Evolutionary conservation across 2,797 vertebrate species (phyloP).

Genomic region (Ctenopoma kingsleyae): DNA sequence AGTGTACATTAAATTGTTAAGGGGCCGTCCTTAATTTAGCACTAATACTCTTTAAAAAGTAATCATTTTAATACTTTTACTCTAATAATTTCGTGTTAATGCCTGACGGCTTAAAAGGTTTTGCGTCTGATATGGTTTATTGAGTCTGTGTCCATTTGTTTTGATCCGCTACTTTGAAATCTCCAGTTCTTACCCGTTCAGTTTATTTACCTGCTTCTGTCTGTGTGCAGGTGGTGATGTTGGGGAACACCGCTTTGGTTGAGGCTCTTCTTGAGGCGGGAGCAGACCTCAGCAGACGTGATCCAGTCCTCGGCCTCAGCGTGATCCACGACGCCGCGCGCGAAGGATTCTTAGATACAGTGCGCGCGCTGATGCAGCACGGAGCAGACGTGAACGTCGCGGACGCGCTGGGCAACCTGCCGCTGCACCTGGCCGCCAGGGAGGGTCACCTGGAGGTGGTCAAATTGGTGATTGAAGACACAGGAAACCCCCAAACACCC

Average conservation of each 20-base stretch:
- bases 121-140: no score
- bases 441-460: slow-evolving; percentile 88
- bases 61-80: no score
- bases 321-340: slow-evolving; percentile 92
- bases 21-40: not conserved
- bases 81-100: no score
- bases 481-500: slow-evolving; percentile 76
- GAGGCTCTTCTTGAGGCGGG: slow-evolving; percentile 82
- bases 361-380: slow-evolving; percentile 86
- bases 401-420: slow-evolving; percentile 90
- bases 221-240: slow-evolving; percentile 87
- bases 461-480: slow-evolving; percentile 81
- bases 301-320: slow-evolving; percentile 86
- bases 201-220: not conserved
- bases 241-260: slow-evolving; percentile 85
- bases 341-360: slow-evolving; percentile 89
- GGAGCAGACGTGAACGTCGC: slow-evolving; percentile 87
- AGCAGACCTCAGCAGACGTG: slow-evolving; percentile 87
- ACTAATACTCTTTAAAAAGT: not conserved
- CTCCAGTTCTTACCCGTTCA: no score
- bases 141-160: no score
- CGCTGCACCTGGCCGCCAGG: slow-evolving; percentile 91
- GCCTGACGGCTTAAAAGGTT: not conserved
- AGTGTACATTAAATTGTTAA: not conserved
- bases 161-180: no score